Evolutionary conservation across 2,113 vertebrate species (phyloP).

Genomic region (Lophotis ruficrista): DNA sequence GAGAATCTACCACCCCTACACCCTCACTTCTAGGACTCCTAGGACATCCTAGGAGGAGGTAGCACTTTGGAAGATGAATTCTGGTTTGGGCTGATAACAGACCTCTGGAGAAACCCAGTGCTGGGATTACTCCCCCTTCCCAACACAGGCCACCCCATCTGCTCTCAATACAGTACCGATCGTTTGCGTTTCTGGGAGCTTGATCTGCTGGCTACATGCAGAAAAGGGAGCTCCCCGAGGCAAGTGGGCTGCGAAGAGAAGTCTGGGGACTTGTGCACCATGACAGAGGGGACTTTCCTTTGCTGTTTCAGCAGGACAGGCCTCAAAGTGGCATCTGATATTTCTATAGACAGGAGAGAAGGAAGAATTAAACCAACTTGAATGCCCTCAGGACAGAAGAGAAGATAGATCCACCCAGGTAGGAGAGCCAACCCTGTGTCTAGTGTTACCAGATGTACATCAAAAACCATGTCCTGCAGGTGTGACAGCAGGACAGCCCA

Average conservation of each 20-base stretch:
- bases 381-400: neutral
- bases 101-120: neutral
- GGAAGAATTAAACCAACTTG: neutral
- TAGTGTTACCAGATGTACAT: neutral
- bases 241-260: neutral
- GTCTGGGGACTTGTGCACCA: neutral
- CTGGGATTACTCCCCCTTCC: neutral
- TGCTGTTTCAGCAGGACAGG: neutral
- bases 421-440: neutral
- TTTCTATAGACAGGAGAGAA: slow-evolving; percentile 18
- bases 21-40: neutral
- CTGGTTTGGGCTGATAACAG: neutral
- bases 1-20: neutral
- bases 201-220: neutral
- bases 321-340: neutral
- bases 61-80: neutral
- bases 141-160: neutral
- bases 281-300: neutral
- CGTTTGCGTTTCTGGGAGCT: slow-evolving; percentile 34
- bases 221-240: neutral
- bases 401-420: neutral
- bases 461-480: neutral
- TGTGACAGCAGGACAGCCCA: neutral
- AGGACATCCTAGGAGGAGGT: neutral
- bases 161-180: neutral